These are phyloP conservation scores for Coregonus ussuriensis DNA, from an alignment of 2,797 vertebrate species.

Conservation along the genomic window DNA sequence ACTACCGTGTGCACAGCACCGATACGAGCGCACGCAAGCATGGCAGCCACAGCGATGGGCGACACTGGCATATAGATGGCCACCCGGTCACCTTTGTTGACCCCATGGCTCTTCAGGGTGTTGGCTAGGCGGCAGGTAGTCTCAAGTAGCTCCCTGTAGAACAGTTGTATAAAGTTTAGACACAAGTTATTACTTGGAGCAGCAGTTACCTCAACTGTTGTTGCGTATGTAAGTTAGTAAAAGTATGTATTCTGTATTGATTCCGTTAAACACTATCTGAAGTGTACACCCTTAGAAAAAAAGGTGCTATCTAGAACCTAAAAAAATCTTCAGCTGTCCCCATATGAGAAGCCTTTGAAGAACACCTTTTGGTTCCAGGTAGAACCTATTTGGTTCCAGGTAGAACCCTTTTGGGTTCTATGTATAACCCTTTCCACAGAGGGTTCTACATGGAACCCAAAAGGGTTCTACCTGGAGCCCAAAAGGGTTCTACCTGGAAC, in stretches of 20 bases:
- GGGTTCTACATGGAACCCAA: no score
- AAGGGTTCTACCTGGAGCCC: no score
- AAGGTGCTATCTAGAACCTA: no score
- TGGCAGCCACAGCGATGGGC: constrained; percentile 84
- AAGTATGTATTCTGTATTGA: neutral
- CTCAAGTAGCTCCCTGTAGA: constrained; percentile 85
- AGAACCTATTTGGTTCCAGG: no score
- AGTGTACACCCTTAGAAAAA: neutral
- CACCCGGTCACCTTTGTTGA: constrained; percentile 84
- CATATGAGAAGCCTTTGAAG: no score
- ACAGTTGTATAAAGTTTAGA: neutral
- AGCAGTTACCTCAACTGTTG: neutral
- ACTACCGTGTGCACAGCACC: constrained; percentile 88
- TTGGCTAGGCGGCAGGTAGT: constrained; percentile 89
- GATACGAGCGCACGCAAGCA: constrained; percentile 90
- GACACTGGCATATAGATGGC: constrained; percentile 90
- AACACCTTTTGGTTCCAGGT: no score
- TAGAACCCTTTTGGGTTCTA: no score
- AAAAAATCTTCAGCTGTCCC: no score
- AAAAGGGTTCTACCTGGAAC: no score
- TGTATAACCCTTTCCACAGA: no score
- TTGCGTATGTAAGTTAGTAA: neutral
- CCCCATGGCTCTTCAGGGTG: constrained; percentile 82
- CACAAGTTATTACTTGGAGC: neutral
- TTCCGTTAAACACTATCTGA: neutral